These are phyloP conservation scores for Watsonalla binaria DNA, from an alignment of 2,888 invertebrate genomes.

Conservation along the genomic window DNA sequence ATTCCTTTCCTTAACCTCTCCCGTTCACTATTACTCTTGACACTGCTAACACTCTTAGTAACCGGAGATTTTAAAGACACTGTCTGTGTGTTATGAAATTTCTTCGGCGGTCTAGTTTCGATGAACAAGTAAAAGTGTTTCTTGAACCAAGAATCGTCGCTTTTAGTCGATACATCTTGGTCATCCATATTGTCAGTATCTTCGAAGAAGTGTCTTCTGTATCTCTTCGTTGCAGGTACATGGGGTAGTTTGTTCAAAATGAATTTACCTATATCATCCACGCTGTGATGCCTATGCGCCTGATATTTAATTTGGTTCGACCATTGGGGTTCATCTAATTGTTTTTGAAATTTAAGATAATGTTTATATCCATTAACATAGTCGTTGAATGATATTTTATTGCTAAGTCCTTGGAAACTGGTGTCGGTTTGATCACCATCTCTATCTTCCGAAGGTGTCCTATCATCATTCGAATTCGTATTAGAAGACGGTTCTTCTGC, in stretches of 20 bases:
- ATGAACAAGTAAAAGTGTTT: conserved; percentile 57
- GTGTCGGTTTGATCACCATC: conserved; percentile 10
- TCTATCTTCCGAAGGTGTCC: conserved; percentile 1
- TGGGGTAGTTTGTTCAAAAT: conserved; percentile 58
- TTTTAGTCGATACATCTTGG: conserved; percentile 55
- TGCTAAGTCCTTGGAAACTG: conserved; percentile 39
- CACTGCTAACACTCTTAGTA: conserved; percentile 3
- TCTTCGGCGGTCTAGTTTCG: conserved; percentile 46
- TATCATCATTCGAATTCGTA: not conserved
- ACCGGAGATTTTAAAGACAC: conserved; percentile 41
- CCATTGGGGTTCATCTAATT: conserved; percentile 45
- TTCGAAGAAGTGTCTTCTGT: conserved; percentile 34
- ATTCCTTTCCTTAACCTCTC: not conserved
- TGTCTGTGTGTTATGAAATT: conserved; percentile 50
- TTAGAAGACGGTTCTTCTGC: not conserved
- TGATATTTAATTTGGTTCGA: conserved; percentile 57
- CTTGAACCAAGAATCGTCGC: conserved; percentile 59
- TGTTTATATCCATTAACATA: conserved; percentile 62
- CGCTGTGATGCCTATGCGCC: conserved; percentile 62
- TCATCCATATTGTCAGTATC: conserved; percentile 44
- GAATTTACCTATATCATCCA: conserved; percentile 66
- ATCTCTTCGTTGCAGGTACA: conserved; percentile 25
- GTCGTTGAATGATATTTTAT: conserved; percentile 53
- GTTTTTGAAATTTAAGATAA: conserved; percentile 57
- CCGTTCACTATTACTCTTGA: not conserved